Percentiles rank a stretch among this genome's conserved stretches.
These are phyloP conservation scores for Callorhinus ursinus DNA, from an alignment of 2,113 vertebrate genomes.

Conservation along the genomic window DNA sequence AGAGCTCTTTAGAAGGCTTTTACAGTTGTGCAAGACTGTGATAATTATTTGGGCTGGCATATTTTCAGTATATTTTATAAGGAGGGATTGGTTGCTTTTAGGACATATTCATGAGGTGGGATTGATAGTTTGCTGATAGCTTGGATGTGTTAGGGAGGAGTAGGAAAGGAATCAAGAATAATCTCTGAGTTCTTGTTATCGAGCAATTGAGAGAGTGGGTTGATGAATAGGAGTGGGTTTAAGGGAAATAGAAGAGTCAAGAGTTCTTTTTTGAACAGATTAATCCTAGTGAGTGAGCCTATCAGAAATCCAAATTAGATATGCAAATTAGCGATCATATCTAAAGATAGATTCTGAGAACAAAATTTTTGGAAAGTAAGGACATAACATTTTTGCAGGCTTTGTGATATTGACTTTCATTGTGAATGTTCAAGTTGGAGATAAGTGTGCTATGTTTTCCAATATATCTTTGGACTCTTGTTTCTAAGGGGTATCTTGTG, in stretches of 20 bases:
- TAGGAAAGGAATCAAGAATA: background rate
- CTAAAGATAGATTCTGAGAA: background rate
- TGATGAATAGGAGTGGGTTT: background rate
- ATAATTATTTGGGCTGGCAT: background rate
- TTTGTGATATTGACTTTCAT: constrained; percentile 29
- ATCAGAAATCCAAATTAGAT: background rate
- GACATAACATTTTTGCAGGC: background rate
- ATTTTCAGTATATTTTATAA: background rate
- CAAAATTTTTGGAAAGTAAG: background rate
- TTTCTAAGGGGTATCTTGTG: constrained; percentile 20
- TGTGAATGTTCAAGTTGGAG: constrained; percentile 31
- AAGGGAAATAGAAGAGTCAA: background rate
- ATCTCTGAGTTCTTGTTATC: background rate
- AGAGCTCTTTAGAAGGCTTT: background rate
- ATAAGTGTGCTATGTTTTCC: constrained; percentile 1
- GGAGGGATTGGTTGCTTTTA: background rate
- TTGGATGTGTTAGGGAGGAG: background rate
- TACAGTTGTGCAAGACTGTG: background rate
- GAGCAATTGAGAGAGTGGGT: background rate
- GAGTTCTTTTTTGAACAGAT: background rate
- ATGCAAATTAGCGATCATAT: background rate
- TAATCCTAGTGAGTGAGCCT: background rate
- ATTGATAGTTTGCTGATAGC: background rate
- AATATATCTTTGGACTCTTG: background rate
- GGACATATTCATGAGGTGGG: background rate